Percentiles rank a stretch among this genome's conserved stretches.
Conservation (phyloP, 2,888 invertebrate species). For the Agrilus cyanescens region DNA sequence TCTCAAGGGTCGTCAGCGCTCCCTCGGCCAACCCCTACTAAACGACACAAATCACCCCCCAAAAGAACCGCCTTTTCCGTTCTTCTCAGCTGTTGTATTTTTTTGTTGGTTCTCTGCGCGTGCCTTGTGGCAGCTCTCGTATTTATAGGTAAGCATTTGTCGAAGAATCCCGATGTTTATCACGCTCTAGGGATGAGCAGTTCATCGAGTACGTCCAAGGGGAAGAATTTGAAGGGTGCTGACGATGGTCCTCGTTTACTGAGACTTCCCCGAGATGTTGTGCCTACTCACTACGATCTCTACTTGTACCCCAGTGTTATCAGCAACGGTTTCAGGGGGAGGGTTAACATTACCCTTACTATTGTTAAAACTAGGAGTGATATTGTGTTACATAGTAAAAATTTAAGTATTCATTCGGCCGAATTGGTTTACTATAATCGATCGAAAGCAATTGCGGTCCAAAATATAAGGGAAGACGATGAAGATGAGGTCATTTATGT, state of each 20-base stretch:
- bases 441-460: slow-evolving; percentile 16
- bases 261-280: slow-evolving; percentile 46
- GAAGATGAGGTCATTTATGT: slow-evolving; percentile 25
- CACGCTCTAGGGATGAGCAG: neutral
- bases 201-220: neutral
- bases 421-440: slow-evolving; percentile 16
- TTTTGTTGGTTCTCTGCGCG: slow-evolving; percentile 28
- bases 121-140: slow-evolving; percentile 30
- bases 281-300: slow-evolving; percentile 52
- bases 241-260: slow-evolving; percentile 17
- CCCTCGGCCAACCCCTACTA: no score
- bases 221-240: neutral
- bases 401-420: slow-evolving; percentile 23
- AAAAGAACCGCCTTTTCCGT: slow-evolving; percentile 10
- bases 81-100: slow-evolving; percentile 29
- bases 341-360: slow-evolving; percentile 31
- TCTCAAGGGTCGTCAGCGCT: no score
- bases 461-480: slow-evolving; percentile 23
- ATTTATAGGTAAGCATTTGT: slow-evolving; percentile 27
- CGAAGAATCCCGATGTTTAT: slow-evolving; percentile 3
- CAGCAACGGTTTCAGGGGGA: slow-evolving; percentile 46
- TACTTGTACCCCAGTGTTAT: slow-evolving; percentile 50
- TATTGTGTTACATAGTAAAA: slow-evolving; percentile 26
- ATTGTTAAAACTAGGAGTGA: slow-evolving; percentile 16
- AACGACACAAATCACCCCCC: no score